Conservation (phyloP, 2,113 vertebrate species). For the Archocentrus centrarchus region DNA sequence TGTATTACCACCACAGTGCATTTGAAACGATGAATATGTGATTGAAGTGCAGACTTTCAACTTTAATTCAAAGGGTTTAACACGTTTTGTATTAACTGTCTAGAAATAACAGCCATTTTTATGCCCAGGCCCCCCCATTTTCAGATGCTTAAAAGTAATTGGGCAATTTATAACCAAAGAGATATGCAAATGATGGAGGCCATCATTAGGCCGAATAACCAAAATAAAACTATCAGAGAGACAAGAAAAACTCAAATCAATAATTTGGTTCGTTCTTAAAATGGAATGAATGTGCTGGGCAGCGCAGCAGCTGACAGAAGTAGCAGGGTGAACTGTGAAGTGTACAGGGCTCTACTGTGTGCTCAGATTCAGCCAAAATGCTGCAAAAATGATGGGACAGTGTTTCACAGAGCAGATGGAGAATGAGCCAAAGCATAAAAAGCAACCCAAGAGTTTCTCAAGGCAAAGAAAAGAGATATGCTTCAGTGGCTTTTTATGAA, state of each 20-base stretch:
- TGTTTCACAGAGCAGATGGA: background rate
- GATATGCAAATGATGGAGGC: no score
- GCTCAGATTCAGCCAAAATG: background rate
- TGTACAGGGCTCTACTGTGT: background rate
- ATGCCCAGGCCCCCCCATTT: background rate
- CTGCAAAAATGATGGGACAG: background rate
- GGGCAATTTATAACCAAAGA: background rate
- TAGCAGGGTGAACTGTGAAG: background rate
- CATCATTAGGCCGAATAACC: background rate
- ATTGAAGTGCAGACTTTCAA: background rate
- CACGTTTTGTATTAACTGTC: background rate
- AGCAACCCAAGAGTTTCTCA: background rate
- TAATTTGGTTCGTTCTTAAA: background rate
- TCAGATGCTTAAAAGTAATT: background rate
- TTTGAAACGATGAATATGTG: background rate
- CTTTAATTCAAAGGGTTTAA: background rate
- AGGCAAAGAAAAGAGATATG: background rate
- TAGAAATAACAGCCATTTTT: background rate
- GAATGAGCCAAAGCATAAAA: background rate
- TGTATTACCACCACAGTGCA: background rate
- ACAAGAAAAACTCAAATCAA: background rate
- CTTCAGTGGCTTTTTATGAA: background rate
- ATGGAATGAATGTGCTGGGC: background rate
- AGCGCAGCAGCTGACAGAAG: background rate
- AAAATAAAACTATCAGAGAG: background rate